phyloP scores from a whole-genome alignment of 2,797 vertebrate species.

The Caiman crocodilus region DNA sequence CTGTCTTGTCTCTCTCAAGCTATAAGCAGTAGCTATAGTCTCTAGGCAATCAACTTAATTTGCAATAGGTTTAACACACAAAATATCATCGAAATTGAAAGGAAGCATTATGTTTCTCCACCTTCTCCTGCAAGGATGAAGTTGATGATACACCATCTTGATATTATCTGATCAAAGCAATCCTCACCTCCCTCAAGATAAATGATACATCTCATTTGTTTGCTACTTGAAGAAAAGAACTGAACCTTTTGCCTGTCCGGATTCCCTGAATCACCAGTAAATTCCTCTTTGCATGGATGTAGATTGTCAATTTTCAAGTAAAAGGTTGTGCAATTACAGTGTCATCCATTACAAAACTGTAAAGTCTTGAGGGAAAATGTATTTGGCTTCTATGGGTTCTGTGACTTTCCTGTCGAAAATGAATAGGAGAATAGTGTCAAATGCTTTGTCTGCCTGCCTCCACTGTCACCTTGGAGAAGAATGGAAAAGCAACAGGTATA shows the following conservation, averaged over 20 bases:
- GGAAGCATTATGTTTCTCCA: not conserved
- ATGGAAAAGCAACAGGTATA: not conserved
- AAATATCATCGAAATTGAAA: conserved; percentile 47
- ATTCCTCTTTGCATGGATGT: not conserved
- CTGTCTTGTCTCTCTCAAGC: conserved; percentile 48
- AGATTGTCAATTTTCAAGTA: not conserved
- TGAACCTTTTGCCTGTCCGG: not conserved
- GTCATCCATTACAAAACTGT: not conserved
- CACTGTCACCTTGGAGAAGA: not conserved
- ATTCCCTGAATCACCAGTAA: not conserved
- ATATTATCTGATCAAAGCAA: not conserved
- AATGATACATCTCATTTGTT: not conserved
- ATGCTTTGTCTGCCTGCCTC: conserved; percentile 2
- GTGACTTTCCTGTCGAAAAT: not conserved
- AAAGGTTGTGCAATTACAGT: not conserved
- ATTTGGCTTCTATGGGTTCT: not conserved
- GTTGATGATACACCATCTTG: not conserved
- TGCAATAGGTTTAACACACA: conserved; percentile 46
- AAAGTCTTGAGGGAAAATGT: not conserved
- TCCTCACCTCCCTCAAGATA: not conserved
- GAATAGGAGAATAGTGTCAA: not conserved
- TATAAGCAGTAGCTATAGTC: conserved; percentile 49
- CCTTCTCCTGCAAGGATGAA: not conserved
- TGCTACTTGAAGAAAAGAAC: not conserved
- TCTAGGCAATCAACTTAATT: conserved; percentile 70